Base-by-base conservation (phyloP, 1,140 invertebrate genomes). In the Cardiocondyla obscurior region DNA sequence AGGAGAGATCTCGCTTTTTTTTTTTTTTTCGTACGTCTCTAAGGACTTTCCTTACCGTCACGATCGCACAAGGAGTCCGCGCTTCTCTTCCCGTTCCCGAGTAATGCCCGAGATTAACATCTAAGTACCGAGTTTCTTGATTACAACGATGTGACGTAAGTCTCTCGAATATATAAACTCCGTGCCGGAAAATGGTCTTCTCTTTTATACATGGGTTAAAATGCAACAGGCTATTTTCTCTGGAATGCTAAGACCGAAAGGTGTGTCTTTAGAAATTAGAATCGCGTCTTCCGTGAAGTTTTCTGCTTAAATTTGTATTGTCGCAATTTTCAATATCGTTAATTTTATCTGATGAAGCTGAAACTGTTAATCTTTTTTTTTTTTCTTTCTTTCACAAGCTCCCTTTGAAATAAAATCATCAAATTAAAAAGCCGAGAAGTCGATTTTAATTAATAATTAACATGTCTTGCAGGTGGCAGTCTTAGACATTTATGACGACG, bases 111-210 rank as follows among this genome's bases (percentile, higher is more conserved):
- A 79, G 64, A 79, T 79, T 79, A 79, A n/a, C 74, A 69, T 79
- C 64, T 12, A 7, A 62, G 53, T 30, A 6, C 14, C n/a, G 28
- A 36, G 58, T 65, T 39, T 69, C 74, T 79, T 53, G 39, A 79
- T 79, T 79, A 65, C 74, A 12, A 25, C 25, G 55, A 22, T 10
- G 19, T 79, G 74, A 79, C 7, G 74, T 69, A 79, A 76, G 72
- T 44, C 46, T 36, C 25, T 28, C 25, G 39, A 46, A 14, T 22
- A 14, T 1, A 28, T 10, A 19, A 58, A 64, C 19, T 25, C 42
- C 46, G 19, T 33, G 44, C 44, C 36, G 46, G 33, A 19, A 28
- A 51, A 39, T 6, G 4, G 14, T 25, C n/a, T 19, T 22, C n/a
- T n/a, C n/a, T n/a, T 36, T 12, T 22, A 22, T 49, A 19, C 49